Conservation (phyloP, 1,140 invertebrate genomes). For the Pogonomyrmex californicus region DNA sequence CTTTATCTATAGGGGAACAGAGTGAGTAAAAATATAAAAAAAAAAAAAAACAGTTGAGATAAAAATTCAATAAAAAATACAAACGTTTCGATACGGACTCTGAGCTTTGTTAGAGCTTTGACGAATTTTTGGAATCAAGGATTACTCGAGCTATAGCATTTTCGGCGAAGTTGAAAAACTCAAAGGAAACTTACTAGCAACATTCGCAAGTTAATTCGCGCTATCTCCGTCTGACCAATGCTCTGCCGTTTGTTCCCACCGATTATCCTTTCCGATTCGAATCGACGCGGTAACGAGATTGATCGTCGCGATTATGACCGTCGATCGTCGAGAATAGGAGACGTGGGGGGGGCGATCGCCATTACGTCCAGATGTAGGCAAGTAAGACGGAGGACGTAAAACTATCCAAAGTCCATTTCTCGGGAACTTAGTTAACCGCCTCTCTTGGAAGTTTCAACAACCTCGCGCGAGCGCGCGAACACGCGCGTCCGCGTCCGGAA, state of each 20-base stretch:
- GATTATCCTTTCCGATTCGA: conserved; percentile 45
- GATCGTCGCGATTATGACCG: conserved; percentile 53
- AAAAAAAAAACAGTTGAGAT: neutral
- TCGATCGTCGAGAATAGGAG: conserved; percentile 57
- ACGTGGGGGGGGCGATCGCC: conserved; percentile 58
- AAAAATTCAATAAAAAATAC: conserved; percentile 2
- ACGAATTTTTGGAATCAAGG: neutral
- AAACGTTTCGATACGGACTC: neutral
- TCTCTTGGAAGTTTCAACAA: conserved; percentile 82
- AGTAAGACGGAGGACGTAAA: conserved; percentile 69
- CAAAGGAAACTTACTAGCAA: conserved; percentile 12
- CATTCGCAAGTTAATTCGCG: conserved; percentile 1
- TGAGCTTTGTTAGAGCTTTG: neutral
- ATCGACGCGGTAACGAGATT: conserved; percentile 48
- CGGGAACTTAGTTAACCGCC: conserved; percentile 80
- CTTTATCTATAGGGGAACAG: neutral
- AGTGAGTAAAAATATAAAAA: neutral
- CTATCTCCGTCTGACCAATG: neutral
- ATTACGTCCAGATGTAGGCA: conserved; percentile 68
- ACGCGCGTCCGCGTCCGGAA: conserved; percentile 59
- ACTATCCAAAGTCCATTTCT: conserved; percentile 74
- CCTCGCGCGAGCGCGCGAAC: conserved; percentile 49
- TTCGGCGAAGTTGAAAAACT: neutral
- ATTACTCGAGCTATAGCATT: neutral
- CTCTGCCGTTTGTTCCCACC: neutral